Percentiles rank a stretch among this genome's conserved stretches.
phyloP scores from a whole-genome alignment of 2,113 vertebrate species.

The Hiodon alosoides region DNA sequence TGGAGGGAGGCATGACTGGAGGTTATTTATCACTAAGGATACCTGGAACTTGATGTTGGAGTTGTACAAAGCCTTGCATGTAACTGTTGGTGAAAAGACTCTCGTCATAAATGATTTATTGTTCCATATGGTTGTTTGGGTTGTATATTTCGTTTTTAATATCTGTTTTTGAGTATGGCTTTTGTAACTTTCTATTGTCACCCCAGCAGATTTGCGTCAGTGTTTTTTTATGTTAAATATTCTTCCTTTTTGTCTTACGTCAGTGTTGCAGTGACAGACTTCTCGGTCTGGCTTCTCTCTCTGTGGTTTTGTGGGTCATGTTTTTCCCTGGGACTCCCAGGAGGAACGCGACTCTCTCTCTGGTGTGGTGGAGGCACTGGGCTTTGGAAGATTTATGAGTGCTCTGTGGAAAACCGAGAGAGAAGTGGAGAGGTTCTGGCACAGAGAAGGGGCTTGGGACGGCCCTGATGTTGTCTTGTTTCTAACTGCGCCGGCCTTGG shows the following conservation, averaged over 20 bases:
- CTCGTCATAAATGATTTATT: too few relatives aligned
- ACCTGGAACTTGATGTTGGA: too few relatives aligned
- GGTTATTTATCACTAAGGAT: too few relatives aligned
- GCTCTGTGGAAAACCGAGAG: neutral
- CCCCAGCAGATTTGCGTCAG: too few relatives aligned
- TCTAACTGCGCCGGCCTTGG: neutral
- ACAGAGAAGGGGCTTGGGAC: neutral
- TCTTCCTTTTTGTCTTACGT: neutral
- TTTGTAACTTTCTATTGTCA: too few relatives aligned
- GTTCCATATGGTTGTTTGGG: neutral
- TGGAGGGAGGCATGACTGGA: neutral
- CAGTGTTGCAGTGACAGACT: neutral
- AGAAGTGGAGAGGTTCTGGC: neutral
- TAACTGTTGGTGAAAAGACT: too few relatives aligned
- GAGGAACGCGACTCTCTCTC: neutral
- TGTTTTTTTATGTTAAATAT: slow-evolving; percentile 3
- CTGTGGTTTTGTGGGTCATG: neutral
- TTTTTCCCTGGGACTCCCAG: slow-evolving; percentile 1
- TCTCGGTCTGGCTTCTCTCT: neutral
- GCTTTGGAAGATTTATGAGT: slow-evolving; percentile 7
- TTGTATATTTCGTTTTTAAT: neutral
- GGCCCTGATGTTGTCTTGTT: neutral
- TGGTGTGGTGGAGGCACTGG: neutral
- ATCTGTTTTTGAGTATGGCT: neutral
- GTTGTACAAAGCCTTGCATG: too few relatives aligned